Percentiles rank a stretch among this genome's conserved stretches.
phyloP scores from a whole-genome alignment of 2,888 invertebrate genomes.

The Lamellibrachia columna region DNA sequence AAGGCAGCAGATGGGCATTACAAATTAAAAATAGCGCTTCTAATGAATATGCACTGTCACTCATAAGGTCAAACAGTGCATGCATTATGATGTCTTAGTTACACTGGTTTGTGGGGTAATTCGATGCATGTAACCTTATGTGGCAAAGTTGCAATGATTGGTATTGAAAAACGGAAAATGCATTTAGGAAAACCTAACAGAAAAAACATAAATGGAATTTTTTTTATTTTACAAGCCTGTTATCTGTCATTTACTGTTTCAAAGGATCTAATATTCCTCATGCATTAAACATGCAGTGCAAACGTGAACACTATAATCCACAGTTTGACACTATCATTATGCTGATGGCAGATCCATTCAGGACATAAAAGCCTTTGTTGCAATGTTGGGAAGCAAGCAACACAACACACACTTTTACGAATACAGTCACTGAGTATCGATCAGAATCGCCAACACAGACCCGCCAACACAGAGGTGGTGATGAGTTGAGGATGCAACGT shows the following conservation, averaged over 20 bases:
- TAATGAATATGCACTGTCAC: not conserved
- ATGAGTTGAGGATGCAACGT: too few relatives aligned
- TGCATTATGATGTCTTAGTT: not conserved
- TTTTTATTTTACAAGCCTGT: not conserved
- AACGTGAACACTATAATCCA: not conserved
- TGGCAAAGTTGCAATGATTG: not conserved
- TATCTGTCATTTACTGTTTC: not conserved
- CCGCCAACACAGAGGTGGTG: not conserved
- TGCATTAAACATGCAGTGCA: not conserved
- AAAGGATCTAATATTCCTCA: not conserved
- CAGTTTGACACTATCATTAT: not conserved
- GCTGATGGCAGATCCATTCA: not conserved
- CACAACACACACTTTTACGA: not conserved
- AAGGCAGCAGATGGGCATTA: conserved; percentile 13
- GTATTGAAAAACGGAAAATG: not conserved
- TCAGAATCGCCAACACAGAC: not conserved
- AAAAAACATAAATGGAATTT: not conserved
- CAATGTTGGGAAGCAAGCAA: too few relatives aligned
- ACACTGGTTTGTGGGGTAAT: too few relatives aligned
- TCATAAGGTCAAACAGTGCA: not conserved
- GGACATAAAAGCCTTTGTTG: not conserved
- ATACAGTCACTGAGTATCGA: not conserved
- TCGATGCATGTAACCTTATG: not conserved
- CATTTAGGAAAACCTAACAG: not conserved
- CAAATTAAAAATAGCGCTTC: not conserved